A percentile compares a stretch with the other conserved stretches of the same genome.
Conservation (phyloP, 2,113 vertebrate genomes). For the Capreolus pygargus region DNA sequence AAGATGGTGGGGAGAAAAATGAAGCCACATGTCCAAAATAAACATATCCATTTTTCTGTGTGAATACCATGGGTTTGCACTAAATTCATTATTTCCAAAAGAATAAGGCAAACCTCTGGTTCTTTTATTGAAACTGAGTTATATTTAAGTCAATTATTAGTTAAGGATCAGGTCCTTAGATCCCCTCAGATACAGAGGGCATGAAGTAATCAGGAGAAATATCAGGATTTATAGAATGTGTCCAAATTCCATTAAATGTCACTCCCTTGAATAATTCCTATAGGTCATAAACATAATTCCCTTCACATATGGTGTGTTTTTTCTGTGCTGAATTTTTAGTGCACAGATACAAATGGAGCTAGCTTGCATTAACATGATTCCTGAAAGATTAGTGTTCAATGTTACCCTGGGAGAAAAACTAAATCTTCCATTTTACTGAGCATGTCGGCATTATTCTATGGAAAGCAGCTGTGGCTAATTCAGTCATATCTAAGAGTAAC, state of each 20-base stretch:
- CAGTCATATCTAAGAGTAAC: conserved; percentile 62
- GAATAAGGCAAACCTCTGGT: neutral
- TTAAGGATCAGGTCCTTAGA: neutral
- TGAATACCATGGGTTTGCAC: neutral
- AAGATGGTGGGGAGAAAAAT: neutral
- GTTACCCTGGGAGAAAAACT: conserved; percentile 53
- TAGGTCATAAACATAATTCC: conserved; percentile 29
- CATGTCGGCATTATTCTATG: conserved; percentile 31
- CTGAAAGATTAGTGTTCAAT: conserved; percentile 62
- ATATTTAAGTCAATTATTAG: neutral
- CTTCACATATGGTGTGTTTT: conserved; percentile 49
- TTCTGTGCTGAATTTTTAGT: conserved; percentile 54
- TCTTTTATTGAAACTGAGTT: neutral
- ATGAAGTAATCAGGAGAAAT: conserved; percentile 28
- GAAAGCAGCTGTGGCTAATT: conserved; percentile 70
- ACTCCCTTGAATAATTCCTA: neutral
- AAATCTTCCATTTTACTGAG: conserved; percentile 60
- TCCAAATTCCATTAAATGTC: neutral
- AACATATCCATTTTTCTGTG: neutral
- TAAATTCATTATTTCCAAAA: neutral
- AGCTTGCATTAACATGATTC: conserved; percentile 58
- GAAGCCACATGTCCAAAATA: neutral
- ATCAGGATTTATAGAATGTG: neutral
- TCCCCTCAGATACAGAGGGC: neutral
- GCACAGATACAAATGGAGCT: conserved; percentile 58